Conservation (phyloP, 2,888 invertebrate species). For the Endotricha flammealis region DNA sequence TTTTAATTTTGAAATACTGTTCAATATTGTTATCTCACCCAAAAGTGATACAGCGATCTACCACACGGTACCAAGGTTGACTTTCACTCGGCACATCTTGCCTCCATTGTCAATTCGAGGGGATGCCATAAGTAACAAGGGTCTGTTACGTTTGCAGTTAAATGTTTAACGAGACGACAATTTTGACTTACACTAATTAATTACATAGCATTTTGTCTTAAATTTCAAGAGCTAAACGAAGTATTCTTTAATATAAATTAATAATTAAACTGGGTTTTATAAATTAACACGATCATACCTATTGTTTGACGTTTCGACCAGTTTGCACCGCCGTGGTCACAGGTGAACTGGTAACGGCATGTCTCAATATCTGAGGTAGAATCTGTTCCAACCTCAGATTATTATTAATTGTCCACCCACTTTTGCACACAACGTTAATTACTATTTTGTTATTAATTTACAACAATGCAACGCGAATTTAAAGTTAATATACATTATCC, state of each 20-base stretch:
- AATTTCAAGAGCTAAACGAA: neutral
- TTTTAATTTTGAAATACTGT: neutral
- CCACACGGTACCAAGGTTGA: neutral
- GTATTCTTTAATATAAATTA: no score
- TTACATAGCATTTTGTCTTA: neutral
- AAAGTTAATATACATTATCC: neutral
- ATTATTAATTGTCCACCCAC: no score
- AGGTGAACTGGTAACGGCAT: no score
- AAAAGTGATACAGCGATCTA: neutral
- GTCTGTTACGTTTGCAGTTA: neutral
- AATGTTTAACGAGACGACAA: constrained; percentile 5
- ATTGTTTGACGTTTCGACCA: no score
- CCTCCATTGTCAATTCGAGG: neutral
- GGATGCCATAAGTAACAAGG: constrained; percentile 2
- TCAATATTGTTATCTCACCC: neutral
- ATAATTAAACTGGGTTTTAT: neutral
- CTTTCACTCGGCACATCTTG: neutral
- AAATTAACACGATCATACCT: no score
- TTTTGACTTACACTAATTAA: constrained; percentile 5
- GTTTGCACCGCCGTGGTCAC: no score
- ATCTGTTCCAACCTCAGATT: no score
- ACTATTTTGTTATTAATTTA: no score
- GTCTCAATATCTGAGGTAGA: no score
- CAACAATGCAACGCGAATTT: no score
- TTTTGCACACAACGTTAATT: no score